Base-by-base conservation (phyloP, 1,140 invertebrate genomes). In the Drosophila leontia region DNA sequence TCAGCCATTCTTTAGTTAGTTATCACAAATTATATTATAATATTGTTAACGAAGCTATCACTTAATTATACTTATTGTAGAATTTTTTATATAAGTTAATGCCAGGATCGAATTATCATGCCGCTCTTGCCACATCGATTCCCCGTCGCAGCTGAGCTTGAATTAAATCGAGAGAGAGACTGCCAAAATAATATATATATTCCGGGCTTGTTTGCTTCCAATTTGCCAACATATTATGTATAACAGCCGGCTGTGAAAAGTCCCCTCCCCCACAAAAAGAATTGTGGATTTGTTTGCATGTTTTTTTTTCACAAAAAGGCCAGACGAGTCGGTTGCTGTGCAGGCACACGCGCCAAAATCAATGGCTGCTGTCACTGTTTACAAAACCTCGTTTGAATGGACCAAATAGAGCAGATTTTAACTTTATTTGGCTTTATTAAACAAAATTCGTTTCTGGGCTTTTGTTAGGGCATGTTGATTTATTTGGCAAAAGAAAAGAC, bases 261-360 rank as follows among this genome's bases (percentile, higher is more conserved):
- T 15, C 13, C 12, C 13, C 11, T 19, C 15, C 4, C 15, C 13
- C n/a, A 19, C 19, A 55, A 55, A 23, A 11, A 15, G 2, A 39
- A 39, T 26, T 39, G 34, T 55, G 19, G 17, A 37, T 55, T 55
- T 23, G 12, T 37, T 55, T 55, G 12, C 2, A 5, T 15, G 4
- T 23, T 37, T 15, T 9, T 37, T 8, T 23, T 35, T 19, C 1
- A 7, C 3, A 35, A 13, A 35, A 34, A 34, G 1, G 11, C 12
- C 12, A 53, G 7, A 3, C 29, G 0, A 7, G 9, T 1, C 5
- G 32, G 32, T 17, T 19, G 32, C 6, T 55, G 13, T 8, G 34
- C 51, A 55, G 23, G 37, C 34, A 55, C 51, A 55, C 51, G 19
- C 34, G 51, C 34, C 51, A 1, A 19, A 53, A 35, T 53, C 32